Percentiles rank a stretch among this genome's conserved stretches.
Evolutionary conservation across 2,797 vertebrate genomes (phyloP).

Genomic region (Enteromius trimaculatus): DNA sequence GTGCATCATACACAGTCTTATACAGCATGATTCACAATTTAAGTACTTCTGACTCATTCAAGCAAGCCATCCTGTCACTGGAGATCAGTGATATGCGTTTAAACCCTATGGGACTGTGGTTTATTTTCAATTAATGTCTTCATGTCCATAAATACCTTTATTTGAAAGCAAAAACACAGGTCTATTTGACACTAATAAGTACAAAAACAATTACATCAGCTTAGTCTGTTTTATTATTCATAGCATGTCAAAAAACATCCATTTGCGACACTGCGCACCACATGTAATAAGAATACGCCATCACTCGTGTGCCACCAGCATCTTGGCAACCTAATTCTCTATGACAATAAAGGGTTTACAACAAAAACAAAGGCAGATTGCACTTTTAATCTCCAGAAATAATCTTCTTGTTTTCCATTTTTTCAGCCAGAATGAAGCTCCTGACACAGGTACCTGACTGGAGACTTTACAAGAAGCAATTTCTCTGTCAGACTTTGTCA

Average conservation of each 20-base stretch:
- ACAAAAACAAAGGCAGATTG: conserved; percentile 60
- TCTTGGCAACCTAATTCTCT: conserved; percentile 39
- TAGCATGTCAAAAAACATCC: not conserved
- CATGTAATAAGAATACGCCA: conserved; percentile 29
- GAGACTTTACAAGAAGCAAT: conserved; percentile 49
- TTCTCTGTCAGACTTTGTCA: conserved; percentile 63
- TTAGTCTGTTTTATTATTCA: conserved; percentile 7
- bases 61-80: not conserved
- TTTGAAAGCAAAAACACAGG: not conserved
- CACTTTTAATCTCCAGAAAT: conserved; percentile 65
- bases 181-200: conserved; percentile 18
- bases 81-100: not conserved
- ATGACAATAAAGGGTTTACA: conserved; percentile 57
- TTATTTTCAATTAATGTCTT: conserved; percentile 1
- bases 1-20: not conserved
- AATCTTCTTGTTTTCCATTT: conserved; percentile 62
- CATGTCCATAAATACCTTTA: not conserved
- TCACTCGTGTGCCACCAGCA: conserved; percentile 48
- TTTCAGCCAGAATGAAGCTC: conserved; percentile 29
- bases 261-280: not conserved
- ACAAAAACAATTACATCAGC: not conserved
- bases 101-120: not conserved
- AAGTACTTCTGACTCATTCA: not conserved
- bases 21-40: not conserved
- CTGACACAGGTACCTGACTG: conserved; percentile 44